Percentiles rank a stretch among this genome's conserved stretches.
phyloP scores from a whole-genome alignment of 2,888 invertebrate genomes.

The Papilio gigon region DNA sequence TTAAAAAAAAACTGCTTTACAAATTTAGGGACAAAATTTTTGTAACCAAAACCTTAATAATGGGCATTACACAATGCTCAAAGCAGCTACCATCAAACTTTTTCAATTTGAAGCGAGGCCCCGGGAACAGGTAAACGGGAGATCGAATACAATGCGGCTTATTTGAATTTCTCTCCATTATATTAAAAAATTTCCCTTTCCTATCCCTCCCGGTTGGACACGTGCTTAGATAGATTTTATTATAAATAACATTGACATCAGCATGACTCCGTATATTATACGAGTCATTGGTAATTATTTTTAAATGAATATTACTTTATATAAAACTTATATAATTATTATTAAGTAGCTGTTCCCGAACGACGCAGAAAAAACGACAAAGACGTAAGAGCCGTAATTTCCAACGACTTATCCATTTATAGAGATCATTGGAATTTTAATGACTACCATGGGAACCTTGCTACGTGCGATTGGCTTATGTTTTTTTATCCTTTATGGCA shows the following conservation, averaged over 20 bases:
- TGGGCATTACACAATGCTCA: constrained; percentile 42
- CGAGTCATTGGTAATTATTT: no score
- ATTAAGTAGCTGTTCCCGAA: no score
- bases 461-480: no score
- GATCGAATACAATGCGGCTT: constrained; percentile 37
- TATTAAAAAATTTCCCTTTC: constrained; percentile 34
- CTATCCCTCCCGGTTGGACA: constrained; percentile 16
- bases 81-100: constrained; percentile 33
- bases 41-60: constrained; percentile 48
- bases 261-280: neutral
- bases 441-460: no score
- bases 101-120: constrained; percentile 35
- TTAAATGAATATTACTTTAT: no score
- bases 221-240: constrained; percentile 13
- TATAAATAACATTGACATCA: neutral
- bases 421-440: no score
- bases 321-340: no score
- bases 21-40: constrained; percentile 39
- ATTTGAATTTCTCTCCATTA: constrained; percentile 29
- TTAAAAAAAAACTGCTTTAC: neutral
- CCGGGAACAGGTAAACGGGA: constrained; percentile 27
- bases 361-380: no score
- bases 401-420: no score
- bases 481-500: no score
- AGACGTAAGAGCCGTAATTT: no score